A percentile compares a stretch with the other conserved stretches of the same genome.
Conservation (phyloP, 2,888 invertebrate species). For the Lasioglossum figueresi region DNA sequence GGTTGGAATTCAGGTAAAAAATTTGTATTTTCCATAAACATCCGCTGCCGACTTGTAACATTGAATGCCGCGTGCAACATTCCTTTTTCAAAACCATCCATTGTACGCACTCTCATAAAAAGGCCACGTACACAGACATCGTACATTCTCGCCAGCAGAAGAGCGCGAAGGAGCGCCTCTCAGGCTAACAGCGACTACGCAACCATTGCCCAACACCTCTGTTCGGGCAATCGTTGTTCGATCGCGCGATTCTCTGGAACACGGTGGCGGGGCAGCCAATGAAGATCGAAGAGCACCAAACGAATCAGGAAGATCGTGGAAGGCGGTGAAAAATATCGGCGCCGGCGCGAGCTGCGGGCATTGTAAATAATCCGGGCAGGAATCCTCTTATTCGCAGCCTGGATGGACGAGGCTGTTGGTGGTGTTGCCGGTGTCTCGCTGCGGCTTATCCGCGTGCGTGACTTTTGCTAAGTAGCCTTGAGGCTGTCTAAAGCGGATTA, state of each 20-base stretch:
- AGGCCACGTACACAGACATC: neutral
- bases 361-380: constrained; percentile 47
- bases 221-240: neutral
- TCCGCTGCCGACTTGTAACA: too few species aligned
- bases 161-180: neutral
- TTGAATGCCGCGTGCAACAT: too few species aligned
- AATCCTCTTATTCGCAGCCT: constrained; percentile 48
- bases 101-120: neutral
- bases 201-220: neutral
- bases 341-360: constrained; percentile 31
- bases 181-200: neutral
- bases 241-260: neutral
- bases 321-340: constrained; percentile 17
- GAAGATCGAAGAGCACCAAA: neutral
- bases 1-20: too few species aligned
- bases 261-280: neutral
- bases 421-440: constrained; percentile 16
- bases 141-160: neutral
- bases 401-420: neutral
- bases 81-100: neutral
- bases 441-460: constrained; percentile 52
- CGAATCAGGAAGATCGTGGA: neutral
- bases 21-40: too few species aligned
- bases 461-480: constrained; percentile 61
- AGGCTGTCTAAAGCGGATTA: constrained; percentile 42